Percentiles rank a stretch among this genome's conserved stretches.
These are phyloP conservation scores for Aelia acuminata DNA, from an alignment of 2,888 invertebrate genomes.

Conservation along the genomic window DNA sequence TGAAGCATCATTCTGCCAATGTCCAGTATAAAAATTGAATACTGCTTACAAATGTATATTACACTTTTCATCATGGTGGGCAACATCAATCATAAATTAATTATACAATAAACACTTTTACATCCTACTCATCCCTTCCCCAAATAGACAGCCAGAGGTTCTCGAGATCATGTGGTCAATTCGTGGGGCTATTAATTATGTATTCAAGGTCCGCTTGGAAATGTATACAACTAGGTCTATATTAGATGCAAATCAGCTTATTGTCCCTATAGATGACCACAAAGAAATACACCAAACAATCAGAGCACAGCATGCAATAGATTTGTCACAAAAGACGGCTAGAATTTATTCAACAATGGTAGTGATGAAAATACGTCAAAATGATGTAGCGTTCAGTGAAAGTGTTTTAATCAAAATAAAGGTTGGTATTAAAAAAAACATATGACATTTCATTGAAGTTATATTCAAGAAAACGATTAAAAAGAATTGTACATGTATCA, in stretches of 20 bases:
- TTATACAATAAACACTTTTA: no score
- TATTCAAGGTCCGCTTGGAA: constrained; percentile 6
- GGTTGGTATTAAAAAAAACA: background rate
- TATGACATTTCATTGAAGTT: background rate
- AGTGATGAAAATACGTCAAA: background rate
- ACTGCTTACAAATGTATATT: no score
- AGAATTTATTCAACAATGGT: background rate
- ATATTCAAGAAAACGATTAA: background rate
- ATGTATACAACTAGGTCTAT: constrained; percentile 11
- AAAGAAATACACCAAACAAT: background rate
- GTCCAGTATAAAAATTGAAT: no score
- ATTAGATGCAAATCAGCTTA: constrained; percentile 41
- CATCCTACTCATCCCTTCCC: no score
- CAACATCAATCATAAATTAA: background rate
- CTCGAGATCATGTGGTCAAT: background rate
- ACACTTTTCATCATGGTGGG: no score
- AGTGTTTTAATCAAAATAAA: background rate
- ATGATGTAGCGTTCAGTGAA: background rate
- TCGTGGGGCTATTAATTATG: background rate
- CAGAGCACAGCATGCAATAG: background rate
- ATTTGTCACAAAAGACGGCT: background rate
- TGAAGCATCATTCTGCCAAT: no score
- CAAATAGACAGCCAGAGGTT: background rate
- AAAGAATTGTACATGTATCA: background rate
- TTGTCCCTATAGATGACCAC: background rate